These are phyloP conservation scores for Acropora yongei DNA, from an alignment of 64 coral and sea anemone genomes.

Conservation along the genomic window DNA sequence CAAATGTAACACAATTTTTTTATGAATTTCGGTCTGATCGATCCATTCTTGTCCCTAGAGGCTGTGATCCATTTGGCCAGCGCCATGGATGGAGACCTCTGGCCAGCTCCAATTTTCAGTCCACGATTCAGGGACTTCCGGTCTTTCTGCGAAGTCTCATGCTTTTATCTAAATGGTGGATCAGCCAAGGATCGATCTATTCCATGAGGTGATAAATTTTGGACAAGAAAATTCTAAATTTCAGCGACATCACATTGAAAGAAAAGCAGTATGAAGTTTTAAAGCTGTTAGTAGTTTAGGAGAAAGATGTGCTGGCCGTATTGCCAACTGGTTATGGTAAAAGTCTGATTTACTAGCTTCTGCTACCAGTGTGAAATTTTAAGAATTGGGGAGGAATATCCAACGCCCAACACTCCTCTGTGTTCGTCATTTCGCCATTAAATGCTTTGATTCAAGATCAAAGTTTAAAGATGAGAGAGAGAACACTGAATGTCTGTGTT, in stretches of 20 bases:
- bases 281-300: background rate
- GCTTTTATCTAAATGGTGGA: background rate
- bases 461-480: no score
- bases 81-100: background rate
- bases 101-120: background rate
- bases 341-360: no score
- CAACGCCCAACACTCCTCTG: no score
- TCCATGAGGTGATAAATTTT: background rate
- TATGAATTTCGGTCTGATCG: no score
- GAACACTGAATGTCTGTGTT: no score
- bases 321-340: background rate
- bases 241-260: background rate
- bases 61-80: no score
- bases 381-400: no score
- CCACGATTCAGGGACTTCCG: background rate
- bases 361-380: no score
- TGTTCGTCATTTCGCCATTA: no score
- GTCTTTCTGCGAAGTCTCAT: background rate
- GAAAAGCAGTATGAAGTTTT: background rate
- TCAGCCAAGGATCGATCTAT: background rate
- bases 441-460: no score
- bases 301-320: background rate
- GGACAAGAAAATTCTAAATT: background rate
- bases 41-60: no score
- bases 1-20: no score